Conservation (phyloP, 1,140 invertebrate genomes). For the Cataglyphis hispanica region DNA sequence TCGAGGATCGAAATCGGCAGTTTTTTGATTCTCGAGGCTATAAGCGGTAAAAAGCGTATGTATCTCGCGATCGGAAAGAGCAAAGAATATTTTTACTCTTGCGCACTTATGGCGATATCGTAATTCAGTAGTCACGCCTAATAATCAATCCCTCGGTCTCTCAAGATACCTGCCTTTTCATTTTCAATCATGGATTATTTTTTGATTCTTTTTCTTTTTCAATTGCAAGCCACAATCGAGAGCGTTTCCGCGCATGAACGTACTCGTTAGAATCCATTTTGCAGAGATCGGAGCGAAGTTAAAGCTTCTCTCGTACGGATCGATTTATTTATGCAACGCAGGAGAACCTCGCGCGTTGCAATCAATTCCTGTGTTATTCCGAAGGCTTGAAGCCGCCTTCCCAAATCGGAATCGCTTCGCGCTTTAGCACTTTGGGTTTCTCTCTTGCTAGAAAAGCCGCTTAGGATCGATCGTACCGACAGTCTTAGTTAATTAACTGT, state of each 20-base stretch:
- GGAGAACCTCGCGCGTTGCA: slow-evolving; percentile 11
- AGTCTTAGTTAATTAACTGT: slow-evolving; percentile 53
- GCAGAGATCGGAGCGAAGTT: neutral
- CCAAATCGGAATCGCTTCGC: slow-evolving; percentile 25
- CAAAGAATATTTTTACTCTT: neutral
- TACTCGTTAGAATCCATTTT: neutral
- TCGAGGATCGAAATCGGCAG: neutral
- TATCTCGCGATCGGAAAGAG: neutral
- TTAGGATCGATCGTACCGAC: slow-evolving; percentile 51
- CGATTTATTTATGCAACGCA: slow-evolving; percentile 47
- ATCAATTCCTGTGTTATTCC: slow-evolving; percentile 30
- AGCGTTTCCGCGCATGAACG: neutral
- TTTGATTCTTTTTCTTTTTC: neutral
- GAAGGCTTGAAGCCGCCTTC: neutral
- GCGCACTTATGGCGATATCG: neutral
- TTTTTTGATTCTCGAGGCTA: neutral
- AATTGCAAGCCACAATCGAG: neutral
- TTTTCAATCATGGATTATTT: neutral
- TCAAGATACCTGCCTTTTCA: neutral
- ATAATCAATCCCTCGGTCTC: neutral
- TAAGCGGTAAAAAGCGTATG: neutral
- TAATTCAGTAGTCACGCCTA: neutral
- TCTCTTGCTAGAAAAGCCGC: slow-evolving; percentile 37
- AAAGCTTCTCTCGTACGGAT: neutral
- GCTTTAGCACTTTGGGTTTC: slow-evolving; percentile 39